Evolutionary conservation across 2,797 vertebrate genomes (phyloP).

Genomic region (Sternotherus odoratus): DNA sequence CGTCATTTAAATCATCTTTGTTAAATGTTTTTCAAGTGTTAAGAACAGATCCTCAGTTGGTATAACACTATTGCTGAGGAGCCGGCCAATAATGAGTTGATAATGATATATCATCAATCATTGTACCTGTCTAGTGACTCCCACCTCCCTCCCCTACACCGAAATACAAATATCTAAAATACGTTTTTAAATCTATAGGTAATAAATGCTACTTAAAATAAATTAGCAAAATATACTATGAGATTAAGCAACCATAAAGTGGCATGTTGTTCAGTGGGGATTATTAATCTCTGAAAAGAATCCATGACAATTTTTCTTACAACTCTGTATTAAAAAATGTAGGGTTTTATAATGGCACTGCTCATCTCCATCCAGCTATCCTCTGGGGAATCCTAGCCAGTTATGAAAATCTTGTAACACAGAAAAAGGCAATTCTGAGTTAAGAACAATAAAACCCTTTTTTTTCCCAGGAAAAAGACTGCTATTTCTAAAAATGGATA

Average conservation of each 20-base stretch:
- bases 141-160: background rate
- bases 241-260: background rate
- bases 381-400: background rate
- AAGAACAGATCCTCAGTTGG: background rate
- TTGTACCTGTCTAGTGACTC: background rate
- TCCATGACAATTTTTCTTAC: conserved; percentile 4
- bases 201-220: conserved; percentile 31
- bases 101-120: background rate
- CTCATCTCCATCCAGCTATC: background rate
- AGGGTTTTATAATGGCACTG: conserved; percentile 11
- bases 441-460: background rate
- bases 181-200: conserved; percentile 27
- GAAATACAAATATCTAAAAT: background rate
- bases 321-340: background rate
- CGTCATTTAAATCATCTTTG: conserved; percentile 57
- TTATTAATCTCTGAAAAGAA: conserved; percentile 30
- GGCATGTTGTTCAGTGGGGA: background rate
- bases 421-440: background rate
- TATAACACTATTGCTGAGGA: background rate
- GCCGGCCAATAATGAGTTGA: background rate
- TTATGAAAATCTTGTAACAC: background rate
- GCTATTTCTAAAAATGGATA: background rate
- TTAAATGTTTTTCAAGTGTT: conserved; percentile 24
- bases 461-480: background rate
- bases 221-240: background rate